These are phyloP conservation scores for Peromyscus maniculatus DNA, from an alignment of 2,113 vertebrate genomes.

Conservation along the genomic window DNA sequence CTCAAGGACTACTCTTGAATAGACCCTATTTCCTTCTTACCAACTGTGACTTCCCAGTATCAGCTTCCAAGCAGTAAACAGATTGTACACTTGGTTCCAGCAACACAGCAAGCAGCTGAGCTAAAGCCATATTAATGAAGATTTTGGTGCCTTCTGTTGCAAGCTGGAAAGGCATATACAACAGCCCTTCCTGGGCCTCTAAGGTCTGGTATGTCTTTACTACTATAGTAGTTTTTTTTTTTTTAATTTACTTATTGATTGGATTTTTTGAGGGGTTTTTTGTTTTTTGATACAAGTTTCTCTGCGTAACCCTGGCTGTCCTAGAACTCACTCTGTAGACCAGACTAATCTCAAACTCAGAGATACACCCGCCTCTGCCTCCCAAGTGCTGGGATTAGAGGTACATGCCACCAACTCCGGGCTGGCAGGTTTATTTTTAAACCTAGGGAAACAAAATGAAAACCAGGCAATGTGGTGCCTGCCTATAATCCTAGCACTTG, in stretches of 20 bases:
- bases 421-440: neutral
- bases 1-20: neutral
- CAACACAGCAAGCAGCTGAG: neutral
- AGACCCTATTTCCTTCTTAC: neutral
- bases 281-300: neutral
- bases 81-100: neutral
- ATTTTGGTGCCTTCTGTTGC: neutral
- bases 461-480: neutral
- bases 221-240: neutral
- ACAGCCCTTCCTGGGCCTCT: neutral
- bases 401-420: neutral
- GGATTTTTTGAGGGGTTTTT: neutral
- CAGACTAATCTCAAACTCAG: neutral
- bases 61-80: neutral
- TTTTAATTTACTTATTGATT: neutral
- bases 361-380: neutral
- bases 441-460: neutral
- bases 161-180: neutral
- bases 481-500: neutral
- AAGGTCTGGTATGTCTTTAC: neutral
- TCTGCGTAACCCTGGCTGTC: neutral
- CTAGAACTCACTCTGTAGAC: neutral
- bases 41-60: neutral
- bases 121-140: neutral
- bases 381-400: neutral